Evolutionary conservation across 2,888 invertebrate genomes (phyloP), one percentile per base, ranked within the genome.

Genomic region (Dryococelus australis): DNA sequence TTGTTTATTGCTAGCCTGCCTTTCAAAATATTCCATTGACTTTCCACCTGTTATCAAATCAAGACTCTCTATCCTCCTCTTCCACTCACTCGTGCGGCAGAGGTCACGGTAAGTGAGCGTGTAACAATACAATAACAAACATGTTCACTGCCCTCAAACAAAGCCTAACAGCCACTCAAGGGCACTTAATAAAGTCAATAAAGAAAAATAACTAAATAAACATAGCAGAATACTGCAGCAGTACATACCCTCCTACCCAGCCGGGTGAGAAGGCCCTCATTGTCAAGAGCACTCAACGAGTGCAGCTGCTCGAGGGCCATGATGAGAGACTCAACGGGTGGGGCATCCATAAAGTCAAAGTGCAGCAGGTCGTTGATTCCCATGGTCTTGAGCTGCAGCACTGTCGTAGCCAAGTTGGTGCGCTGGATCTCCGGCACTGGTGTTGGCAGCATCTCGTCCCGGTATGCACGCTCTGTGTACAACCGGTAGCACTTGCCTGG

Each of bases 331-430:
- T 99, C 99, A 28, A 98, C 98, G 0, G 99, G 99, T 43, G 99
- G 99, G 0, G 99, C 98, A 92, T 99, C 99, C 99, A 99, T 99
- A 93, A 99, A 99, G 93, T 99, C 99, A 92, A 99, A 99, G 92
- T 98, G 97, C 35, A 99, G 93, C 87, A 99, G 94, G 93, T 99
- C 99, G 92, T 99, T 99, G 90, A 99, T 99, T 43, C 99, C 99
- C 99, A 99, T 99, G 0, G 99, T 99, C 92, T 99, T 99, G 65
- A 99, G 93, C 91, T 99, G 99, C 24, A 99, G 93, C 78, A 99
- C 94, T 0, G 99, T 99, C 24, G 98, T 97, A 0, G 99, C 99
- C 90, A 99, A 94, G 94, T 99, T 99, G 0, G 99, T 99, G 51
- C 99, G 95, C 92, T 99, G 99, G 91, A 99, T 99, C 94, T 99